Evolutionary conservation across 2,888 invertebrate genomes (phyloP).

Genomic region (Gibbula magus): DNA sequence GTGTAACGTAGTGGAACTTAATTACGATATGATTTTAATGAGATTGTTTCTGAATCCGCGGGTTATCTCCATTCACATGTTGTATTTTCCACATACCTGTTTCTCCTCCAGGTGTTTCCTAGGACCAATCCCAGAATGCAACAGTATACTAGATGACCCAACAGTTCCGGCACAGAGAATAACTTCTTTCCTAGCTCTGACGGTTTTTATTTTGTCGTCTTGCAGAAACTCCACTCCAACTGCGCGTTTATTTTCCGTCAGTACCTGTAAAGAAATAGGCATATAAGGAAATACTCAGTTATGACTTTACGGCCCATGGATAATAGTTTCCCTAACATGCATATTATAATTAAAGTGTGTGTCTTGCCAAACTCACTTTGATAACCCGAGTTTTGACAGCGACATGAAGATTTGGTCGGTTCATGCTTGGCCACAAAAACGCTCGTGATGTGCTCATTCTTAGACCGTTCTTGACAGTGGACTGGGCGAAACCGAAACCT

Average conservation of each 20-base stretch:
- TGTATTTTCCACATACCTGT: no score
- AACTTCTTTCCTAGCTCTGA: constrained; percentile 64
- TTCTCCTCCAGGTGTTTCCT: constrained; percentile 66
- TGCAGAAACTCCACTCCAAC: constrained; percentile 64
- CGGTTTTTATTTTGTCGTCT: constrained; percentile 55
- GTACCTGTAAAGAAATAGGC: constrained; percentile 37
- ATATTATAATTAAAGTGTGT: not conserved
- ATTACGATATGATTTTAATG: no score
- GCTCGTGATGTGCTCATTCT: constrained; percentile 69
- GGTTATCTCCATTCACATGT: no score
- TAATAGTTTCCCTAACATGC: no score
- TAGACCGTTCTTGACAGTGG: constrained; percentile 65
- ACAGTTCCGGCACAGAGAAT: constrained; percentile 74
- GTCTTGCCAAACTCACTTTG: constrained; percentile 49
- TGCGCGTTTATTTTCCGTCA: constrained; percentile 61
- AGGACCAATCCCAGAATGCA: constrained; percentile 75
- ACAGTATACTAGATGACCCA: constrained; percentile 72
- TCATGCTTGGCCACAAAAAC: constrained; percentile 65
- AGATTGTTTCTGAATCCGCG: no score
- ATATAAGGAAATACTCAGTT: no score
- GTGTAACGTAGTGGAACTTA: no score
- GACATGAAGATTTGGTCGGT: constrained; percentile 64
- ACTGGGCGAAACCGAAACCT: constrained; percentile 59
- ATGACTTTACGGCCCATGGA: no score
- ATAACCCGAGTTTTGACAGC: constrained; percentile 59